phyloP scores from a whole-genome alignment of 2,888 invertebrate species.

The Hetaerina titia region DNA sequence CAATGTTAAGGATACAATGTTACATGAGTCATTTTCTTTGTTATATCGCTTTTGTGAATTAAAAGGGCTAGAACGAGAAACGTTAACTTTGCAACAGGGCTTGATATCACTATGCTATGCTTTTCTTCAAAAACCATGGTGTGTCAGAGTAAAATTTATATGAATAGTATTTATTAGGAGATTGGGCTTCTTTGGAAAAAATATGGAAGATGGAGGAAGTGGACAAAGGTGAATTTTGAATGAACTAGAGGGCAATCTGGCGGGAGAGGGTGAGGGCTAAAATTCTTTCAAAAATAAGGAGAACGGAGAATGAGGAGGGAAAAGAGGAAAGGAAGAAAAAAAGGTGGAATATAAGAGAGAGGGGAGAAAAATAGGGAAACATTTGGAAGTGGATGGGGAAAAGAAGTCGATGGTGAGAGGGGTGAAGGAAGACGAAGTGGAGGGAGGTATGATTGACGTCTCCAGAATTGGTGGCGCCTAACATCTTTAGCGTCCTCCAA shows the following conservation, averaged over 20 bases:
- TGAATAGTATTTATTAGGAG: not conserved
- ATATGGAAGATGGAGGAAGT: not conserved
- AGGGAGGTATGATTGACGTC: slow-evolving; percentile 47
- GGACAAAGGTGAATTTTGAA: not conserved
- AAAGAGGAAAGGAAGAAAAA: too few species aligned
- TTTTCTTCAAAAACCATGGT: not conserved
- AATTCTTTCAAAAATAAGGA: not conserved
- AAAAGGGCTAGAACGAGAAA: too few species aligned
- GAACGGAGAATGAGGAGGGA: not conserved
- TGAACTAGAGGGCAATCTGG: not conserved
- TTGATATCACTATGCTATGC: too few species aligned
- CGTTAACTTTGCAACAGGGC: too few species aligned
- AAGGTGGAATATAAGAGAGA: not conserved
- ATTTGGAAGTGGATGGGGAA: not conserved
- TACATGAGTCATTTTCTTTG: too few species aligned
- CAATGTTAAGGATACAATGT: too few species aligned
- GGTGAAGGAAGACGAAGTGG: not conserved
- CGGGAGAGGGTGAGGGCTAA: not conserved
- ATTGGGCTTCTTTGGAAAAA: not conserved
- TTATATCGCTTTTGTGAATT: too few species aligned
- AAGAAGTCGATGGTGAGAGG: not conserved
- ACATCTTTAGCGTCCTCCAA: slow-evolving; percentile 63
- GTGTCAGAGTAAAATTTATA: not conserved
- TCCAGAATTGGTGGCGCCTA: slow-evolving; percentile 62
- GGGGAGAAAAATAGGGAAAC: not conserved